Conservation (phyloP, 2,888 invertebrate species). For the Sipha maydis region DNA sequence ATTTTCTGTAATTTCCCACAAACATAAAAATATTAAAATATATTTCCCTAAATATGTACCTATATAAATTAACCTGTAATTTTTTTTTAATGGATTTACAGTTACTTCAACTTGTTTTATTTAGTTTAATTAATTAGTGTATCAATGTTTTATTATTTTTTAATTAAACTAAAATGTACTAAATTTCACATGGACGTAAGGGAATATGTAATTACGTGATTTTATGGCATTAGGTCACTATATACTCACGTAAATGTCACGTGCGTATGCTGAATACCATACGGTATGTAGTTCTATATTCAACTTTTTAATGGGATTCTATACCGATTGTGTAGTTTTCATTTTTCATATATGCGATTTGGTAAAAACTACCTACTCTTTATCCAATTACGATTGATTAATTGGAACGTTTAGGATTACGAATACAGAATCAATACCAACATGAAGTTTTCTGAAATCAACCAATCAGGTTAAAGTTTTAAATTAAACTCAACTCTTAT, state of each 20-base stretch:
- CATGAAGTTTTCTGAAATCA: too few relatives aligned
- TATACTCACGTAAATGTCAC: background rate
- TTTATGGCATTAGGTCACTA: background rate
- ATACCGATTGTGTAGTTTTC: background rate
- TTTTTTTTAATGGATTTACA: constrained; percentile 40
- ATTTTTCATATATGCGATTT: background rate
- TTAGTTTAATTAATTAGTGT: constrained; percentile 4
- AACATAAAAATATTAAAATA: constrained; percentile 44
- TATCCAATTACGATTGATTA: too few relatives aligned
- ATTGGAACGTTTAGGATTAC: too few relatives aligned
- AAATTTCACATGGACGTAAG: background rate
- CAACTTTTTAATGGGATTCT: background rate
- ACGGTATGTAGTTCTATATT: background rate
- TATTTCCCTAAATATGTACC: background rate
- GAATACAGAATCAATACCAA: too few relatives aligned
- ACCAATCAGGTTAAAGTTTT: too few relatives aligned
- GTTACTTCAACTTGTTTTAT: constrained; percentile 37
- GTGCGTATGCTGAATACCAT: background rate
- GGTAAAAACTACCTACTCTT: too few relatives aligned
- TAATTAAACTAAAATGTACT: background rate
- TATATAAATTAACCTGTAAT: background rate
- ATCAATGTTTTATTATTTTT: constrained; percentile 19
- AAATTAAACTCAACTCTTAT: too few relatives aligned
- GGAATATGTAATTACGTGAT: background rate
- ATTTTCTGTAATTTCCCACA: constrained; percentile 10